Conservation (phyloP, 2,113 vertebrate genomes). For the Xyrauchen texanus region DNA sequence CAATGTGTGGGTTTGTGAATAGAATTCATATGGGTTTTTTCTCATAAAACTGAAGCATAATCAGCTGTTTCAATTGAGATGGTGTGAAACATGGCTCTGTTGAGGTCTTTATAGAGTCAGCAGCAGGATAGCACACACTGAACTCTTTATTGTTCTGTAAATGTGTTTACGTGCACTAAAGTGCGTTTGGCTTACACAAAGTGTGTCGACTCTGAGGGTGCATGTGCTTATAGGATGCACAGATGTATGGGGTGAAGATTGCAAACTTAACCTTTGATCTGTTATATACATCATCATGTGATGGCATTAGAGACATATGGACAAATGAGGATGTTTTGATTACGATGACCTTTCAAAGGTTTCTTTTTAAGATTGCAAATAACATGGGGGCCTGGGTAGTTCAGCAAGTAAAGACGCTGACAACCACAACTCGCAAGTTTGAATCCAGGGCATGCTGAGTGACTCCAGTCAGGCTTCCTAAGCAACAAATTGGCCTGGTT, state of each 20-base stretch:
- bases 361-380: neutral
- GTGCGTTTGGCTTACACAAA: conserved; percentile 17
- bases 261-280: too few relatives aligned
- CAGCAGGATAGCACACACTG: conserved; percentile 11
- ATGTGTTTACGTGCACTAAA: conserved; percentile 18
- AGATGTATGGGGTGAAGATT: neutral
- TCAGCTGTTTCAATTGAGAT: conserved; percentile 64
- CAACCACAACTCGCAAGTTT: too few relatives aligned
- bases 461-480: too few relatives aligned
- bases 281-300: neutral
- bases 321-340: conserved; percentile 5
- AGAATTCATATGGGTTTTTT: conserved; percentile 68
- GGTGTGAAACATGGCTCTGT: conserved; percentile 51
- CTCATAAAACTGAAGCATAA: conserved; percentile 65
- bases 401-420: too few relatives aligned
- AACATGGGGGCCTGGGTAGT: too few relatives aligned
- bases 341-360: conserved; percentile 3
- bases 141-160: conserved; percentile 36
- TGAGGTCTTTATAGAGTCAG: conserved; percentile 28
- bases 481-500: too few relatives aligned
- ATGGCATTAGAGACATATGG: neutral
- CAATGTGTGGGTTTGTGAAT: conserved; percentile 66
- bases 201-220: neutral
- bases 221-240: conserved; percentile 2
- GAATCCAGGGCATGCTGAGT: too few relatives aligned